Base-by-base conservation (phyloP, 2,797 vertebrate species). In the Muscicapa comitata region DNA sequence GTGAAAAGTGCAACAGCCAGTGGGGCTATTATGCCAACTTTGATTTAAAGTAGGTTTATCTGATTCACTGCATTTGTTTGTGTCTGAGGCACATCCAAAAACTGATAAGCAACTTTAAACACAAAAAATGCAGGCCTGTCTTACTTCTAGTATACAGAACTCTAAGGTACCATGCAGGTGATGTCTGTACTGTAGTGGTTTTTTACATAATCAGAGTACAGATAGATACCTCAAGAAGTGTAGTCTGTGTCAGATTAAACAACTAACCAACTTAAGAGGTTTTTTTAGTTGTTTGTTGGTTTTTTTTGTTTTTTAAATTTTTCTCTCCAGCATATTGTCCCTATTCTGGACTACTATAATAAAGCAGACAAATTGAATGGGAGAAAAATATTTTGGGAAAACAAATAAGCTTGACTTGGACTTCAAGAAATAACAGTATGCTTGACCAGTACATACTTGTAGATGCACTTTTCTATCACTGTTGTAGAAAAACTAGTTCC, bases 61-160 rank as follows among this genome's bases (percentile, higher is more conserved):
- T 43, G 21, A 42, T 54, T 54, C 33, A 21, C 29, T 78, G 33
- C 31, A 7, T 62, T 87, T 88, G 5, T 47, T 47, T 47, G 6
- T 40, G 4, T 66, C 63, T 24, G 21, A 54, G 47, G 9, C 26
- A 19, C 43, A 42, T 80, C 26, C 29, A 9, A 7, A 55, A 74
- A 51, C 43, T 31, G 17, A 4, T 47, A 31, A 0, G 2, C 1
- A 3, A 66, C 23, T 26, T 19, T 5, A 70, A 84, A 28, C 15
- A 23, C 5, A 25, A 43, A 21, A 89, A 78, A 31, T n/a, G 5
- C 8, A 37, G 13, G 9, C 8, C 54, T 63, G 0, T 51, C 35
- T 59, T 53, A 24, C 5, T 55, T 54, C 13, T 37, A 23, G 13
- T 48, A 5, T 31, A 26, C 45, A 68, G 74, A 70, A 26, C 21